These are phyloP conservation scores for Pelobates cultripes DNA, from an alignment of 2,797 vertebrate genomes.

Conservation along the genomic window DNA sequence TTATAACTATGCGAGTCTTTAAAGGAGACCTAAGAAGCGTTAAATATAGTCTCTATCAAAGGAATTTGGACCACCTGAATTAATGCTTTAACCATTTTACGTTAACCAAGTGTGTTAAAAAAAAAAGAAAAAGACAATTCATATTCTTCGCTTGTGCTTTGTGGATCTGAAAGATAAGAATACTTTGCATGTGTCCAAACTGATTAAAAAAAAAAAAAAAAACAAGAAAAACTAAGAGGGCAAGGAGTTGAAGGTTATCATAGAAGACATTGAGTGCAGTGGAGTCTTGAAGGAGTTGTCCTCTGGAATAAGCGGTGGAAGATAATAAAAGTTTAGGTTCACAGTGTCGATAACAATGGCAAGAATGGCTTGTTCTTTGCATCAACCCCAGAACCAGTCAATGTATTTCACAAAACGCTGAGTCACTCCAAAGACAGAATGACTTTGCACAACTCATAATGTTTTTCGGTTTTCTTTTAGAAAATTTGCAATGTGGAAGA, in stretches of 20 bases:
- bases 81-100: too few relatives aligned
- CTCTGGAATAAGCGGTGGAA: conserved; percentile 42
- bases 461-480: too few relatives aligned
- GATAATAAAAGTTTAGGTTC: conserved; percentile 33
- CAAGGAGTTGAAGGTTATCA: conserved; percentile 32
- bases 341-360: conserved; percentile 33
- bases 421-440: too few relatives aligned
- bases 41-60: too few relatives aligned
- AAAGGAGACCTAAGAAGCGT: too few relatives aligned
- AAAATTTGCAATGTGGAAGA: too few relatives aligned
- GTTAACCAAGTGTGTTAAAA: too few relatives aligned
- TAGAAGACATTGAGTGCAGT: background rate
- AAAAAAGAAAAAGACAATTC: background rate
- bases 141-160: background rate
- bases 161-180: conserved; percentile 43
- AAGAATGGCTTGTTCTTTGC: conserved; percentile 7
- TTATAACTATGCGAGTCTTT: too few relatives aligned
- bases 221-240: background rate
- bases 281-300: conserved; percentile 34
- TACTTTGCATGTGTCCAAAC: background rate
- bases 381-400: background rate
- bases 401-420: too few relatives aligned
- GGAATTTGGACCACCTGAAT: too few relatives aligned
- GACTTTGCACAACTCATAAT: too few relatives aligned
- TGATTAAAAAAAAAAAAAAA: conserved; percentile 32